Conservation (phyloP, 2,113 vertebrate genomes). For the Etheostoma spectabile region DNA sequence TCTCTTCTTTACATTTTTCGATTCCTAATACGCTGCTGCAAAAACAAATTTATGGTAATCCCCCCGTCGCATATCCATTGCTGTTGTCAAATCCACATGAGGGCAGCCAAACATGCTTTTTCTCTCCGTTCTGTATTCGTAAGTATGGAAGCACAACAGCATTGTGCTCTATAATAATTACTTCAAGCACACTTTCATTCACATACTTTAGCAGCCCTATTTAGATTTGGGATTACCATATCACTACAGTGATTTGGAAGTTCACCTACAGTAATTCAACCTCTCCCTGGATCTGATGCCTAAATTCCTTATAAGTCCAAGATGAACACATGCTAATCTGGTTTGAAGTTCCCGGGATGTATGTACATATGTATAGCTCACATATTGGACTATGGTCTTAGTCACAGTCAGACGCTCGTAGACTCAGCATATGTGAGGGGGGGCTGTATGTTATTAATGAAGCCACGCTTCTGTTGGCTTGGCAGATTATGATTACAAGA, state of each 20-base stretch:
- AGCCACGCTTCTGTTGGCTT: conserved; percentile 33
- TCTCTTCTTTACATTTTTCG: conserved; percentile 71
- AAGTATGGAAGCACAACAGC: conserved; percentile 49
- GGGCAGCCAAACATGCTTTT: conserved; percentile 73
- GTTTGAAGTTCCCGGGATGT: conserved; percentile 54
- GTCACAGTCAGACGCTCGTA: conserved; percentile 32
- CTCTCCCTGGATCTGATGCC: conserved; percentile 43
- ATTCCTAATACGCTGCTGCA: conserved; percentile 65
- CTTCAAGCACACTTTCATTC: conserved; percentile 66
- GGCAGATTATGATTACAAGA: conserved; percentile 50
- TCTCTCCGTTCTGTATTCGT: conserved; percentile 35
- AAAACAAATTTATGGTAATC: conserved; percentile 82
- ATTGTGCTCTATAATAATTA: conserved; percentile 72
- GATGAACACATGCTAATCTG: conserved; percentile 69
- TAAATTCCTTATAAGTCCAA: conserved; percentile 30
- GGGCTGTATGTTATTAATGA: conserved; percentile 50
- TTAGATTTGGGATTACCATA: conserved; percentile 64
- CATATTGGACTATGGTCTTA: conserved; percentile 18
- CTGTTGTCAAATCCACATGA: conserved; percentile 76
- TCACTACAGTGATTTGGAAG: conserved; percentile 57
- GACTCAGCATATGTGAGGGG: conserved; percentile 50
- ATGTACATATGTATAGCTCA: conserved; percentile 48
- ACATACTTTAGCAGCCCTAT: conserved; percentile 46
- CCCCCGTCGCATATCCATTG: conserved; percentile 49
- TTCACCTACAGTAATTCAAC: conserved; percentile 54